Base-by-base conservation (phyloP, 2,797 vertebrate species). In the Macrochelys suwanniensis region DNA sequence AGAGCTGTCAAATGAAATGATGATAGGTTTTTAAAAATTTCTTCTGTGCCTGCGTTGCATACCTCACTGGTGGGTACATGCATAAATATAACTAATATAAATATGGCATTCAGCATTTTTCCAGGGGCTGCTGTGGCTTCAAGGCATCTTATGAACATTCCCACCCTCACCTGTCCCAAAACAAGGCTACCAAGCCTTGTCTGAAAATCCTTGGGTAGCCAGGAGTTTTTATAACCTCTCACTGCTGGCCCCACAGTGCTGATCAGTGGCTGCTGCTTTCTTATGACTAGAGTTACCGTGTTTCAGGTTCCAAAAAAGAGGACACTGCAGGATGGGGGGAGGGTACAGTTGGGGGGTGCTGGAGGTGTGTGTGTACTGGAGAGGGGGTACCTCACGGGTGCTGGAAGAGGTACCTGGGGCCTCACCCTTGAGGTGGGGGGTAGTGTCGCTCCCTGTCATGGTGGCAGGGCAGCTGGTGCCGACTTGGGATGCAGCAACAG, bases 121-220 rank as follows among this genome's bases (percentile, higher is more conserved):
- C 86, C 28, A n/a, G 89, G 53, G 68, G 83, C 84, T 95, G 90
- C 77, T 80, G 31, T 82, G 83, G 31, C 90, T 61, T 31, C 82
- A 51, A 47, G 0, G 0, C 51, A 5, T 80, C 84, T 71, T 92
- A 33, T 53, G 79, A 71, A 80, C n/a, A 0, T 1, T 45, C 0
- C 8, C 57, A 88, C 87, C 53, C 6, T 68, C 74, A 23, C 42
- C 65, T 87, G 59, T 89, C 15, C 82, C 86, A 68, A 54, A 23
- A 25, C 23, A 54, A 25, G n/a, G n/a, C n/a, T 68, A 68, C 37
- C n/a, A 6, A 79, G 45, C 82, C 85, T 10, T 1, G 65, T 77
- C 71, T 16, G 57, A 68, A 87, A 88, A 33, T 61, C 76, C 57
- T 85, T 51, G 31, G 31, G 26, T 49, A 81, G 71, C 45, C 83